A percentile compares a stretch with the other conserved stretches of the same genome.
Evolutionary conservation across 1,140 invertebrate genomes (phyloP).

Genomic region (Battus philenor): DNA sequence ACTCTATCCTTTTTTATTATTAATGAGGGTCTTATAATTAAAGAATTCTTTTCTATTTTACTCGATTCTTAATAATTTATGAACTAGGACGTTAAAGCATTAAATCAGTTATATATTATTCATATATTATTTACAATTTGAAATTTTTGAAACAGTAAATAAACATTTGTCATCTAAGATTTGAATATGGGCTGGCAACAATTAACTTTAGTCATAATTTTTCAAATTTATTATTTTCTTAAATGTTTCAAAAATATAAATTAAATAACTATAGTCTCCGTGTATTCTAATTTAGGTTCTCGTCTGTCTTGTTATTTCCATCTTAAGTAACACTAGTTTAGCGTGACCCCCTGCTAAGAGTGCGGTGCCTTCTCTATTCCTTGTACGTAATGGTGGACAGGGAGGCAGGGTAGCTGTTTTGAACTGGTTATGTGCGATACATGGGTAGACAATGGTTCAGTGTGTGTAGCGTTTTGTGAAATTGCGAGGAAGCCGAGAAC

Average conservation of each 20-base stretch:
- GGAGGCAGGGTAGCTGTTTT: conserved; percentile 31
- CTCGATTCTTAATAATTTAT: too few relatives aligned
- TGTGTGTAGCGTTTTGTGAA: conserved; percentile 58
- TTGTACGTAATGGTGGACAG: conserved; percentile 23
- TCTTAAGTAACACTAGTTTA: conserved; percentile 40
- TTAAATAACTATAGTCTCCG: conserved; percentile 39
- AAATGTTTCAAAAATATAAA: conserved; percentile 4
- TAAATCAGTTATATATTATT: too few relatives aligned
- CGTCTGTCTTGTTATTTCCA: conserved; percentile 65
- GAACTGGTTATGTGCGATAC: conserved; percentile 38
- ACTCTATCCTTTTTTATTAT: conserved; percentile 22
- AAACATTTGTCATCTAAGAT: too few relatives aligned
- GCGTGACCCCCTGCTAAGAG: conserved; percentile 28
- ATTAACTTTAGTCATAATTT: too few relatives aligned
- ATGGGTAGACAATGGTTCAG: conserved; percentile 34
- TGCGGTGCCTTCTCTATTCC: conserved; percentile 15
- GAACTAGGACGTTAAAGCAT: too few relatives aligned
- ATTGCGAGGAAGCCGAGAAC: conserved; percentile 54
- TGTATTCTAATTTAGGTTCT: conserved; percentile 65
- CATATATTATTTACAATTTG: too few relatives aligned
- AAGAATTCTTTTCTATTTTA: conserved; percentile 13
- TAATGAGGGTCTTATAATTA: conserved; percentile 23
- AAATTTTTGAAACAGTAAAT: too few relatives aligned
- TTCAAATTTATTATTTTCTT: too few relatives aligned
- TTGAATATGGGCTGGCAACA: too few relatives aligned